Conservation (phyloP, 2,888 invertebrate species). For the Lysandra coridon region DNA sequence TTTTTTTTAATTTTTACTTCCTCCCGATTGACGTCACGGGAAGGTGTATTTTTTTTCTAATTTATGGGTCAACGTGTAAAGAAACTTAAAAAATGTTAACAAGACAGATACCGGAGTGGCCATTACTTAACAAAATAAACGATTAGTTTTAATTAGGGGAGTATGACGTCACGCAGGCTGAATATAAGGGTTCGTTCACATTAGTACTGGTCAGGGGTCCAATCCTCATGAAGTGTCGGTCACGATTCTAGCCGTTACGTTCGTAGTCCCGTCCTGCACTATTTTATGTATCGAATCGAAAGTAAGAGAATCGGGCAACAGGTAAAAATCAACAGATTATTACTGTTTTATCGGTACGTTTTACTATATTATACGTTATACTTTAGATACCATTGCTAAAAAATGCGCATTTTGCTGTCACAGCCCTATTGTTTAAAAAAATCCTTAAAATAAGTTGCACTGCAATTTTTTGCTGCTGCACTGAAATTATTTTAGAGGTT, state of each 20-base stretch:
- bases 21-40: background rate
- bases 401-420: too few relatives aligned
- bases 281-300: too few relatives aligned
- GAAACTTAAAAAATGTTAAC: constrained; percentile 22
- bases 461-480: too few relatives aligned
- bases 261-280: too few relatives aligned
- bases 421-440: too few relatives aligned
- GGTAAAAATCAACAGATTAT: too few relatives aligned
- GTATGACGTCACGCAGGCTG: constrained; percentile 16
- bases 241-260: too few relatives aligned
- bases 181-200: background rate
- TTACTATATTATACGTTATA: too few relatives aligned
- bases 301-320: too few relatives aligned
- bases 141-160: constrained; percentile 14
- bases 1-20: background rate
- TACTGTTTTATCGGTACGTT: too few relatives aligned
- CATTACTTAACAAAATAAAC: constrained; percentile 23
- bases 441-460: too few relatives aligned
- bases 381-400: too few relatives aligned
- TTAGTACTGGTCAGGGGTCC: background rate
- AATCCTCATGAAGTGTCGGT: background rate
- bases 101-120: background rate
- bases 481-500: background rate
- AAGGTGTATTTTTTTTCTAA: background rate
- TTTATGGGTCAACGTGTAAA: constrained; percentile 6